phyloP scores from a whole-genome alignment of 2,888 invertebrate genomes.

The Aethes cnicana region DNA sequence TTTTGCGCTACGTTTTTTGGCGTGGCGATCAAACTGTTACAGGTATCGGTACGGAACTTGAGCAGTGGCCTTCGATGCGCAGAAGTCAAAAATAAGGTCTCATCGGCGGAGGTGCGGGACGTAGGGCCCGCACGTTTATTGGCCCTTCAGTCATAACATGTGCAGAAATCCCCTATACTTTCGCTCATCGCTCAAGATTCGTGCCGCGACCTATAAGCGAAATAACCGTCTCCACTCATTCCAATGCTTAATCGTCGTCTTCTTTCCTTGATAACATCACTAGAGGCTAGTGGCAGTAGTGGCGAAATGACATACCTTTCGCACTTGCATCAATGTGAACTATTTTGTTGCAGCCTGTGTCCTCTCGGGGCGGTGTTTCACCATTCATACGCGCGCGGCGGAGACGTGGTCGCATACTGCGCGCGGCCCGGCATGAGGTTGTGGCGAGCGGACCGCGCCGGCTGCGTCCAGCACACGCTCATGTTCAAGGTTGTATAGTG shows the following conservation, averaged over 20 bases:
- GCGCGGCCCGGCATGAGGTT: slow-evolving; percentile 91
- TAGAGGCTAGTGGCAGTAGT: not conserved
- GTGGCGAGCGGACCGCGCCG: slow-evolving; percentile 90
- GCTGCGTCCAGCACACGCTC: slow-evolving; percentile 91
- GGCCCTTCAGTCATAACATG: too few species aligned
- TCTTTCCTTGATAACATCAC: not conserved
- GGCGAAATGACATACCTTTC: too few species aligned
- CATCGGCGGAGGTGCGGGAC: too few species aligned
- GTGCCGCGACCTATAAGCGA: too few species aligned
- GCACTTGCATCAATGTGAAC: not conserved
- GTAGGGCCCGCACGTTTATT: too few species aligned
- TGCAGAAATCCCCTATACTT: too few species aligned
- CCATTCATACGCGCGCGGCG: slow-evolving; percentile 81
- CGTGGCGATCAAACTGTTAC: too few species aligned
- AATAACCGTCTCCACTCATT: slow-evolving; percentile 23
- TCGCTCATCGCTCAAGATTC: too few species aligned
- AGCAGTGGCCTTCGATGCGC: too few species aligned
- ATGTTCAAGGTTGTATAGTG: slow-evolving; percentile 86
- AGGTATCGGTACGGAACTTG: too few species aligned
- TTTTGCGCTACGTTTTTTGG: too few species aligned
- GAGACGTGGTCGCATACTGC: slow-evolving; percentile 89
- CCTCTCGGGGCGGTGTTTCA: slow-evolving; percentile 79
- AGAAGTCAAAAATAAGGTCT: too few species aligned
- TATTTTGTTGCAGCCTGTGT: slow-evolving; percentile 51
- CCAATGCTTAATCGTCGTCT: not conserved